Evolutionary conservation across 2,888 invertebrate species (phyloP).

Genomic region (Mechanitis mazaeus): DNA sequence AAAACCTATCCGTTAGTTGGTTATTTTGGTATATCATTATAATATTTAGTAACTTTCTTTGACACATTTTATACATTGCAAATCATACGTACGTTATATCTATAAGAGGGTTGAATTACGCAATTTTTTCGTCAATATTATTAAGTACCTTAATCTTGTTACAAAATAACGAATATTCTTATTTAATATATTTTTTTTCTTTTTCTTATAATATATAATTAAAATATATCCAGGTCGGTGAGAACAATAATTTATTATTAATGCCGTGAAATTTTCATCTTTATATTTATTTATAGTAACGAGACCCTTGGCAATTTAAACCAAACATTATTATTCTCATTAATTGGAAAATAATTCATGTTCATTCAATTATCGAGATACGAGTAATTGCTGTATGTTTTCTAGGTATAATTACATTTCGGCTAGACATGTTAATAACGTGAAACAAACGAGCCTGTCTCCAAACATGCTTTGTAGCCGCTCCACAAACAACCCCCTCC

Average conservation of each 20-base stretch:
- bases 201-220: no score
- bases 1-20: no score
- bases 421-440: slow-evolving; percentile 43
- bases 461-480: slow-evolving; percentile 59
- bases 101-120: no score
- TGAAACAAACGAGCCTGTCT: slow-evolving; percentile 58
- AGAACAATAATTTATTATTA: not conserved
- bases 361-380: slow-evolving; percentile 11
- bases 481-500: slow-evolving; percentile 47
- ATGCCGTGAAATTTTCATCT: not conserved
- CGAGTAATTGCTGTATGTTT: slow-evolving; percentile 24
- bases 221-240: no score
- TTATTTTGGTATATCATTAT: no score
- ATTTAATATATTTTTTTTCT: no score
- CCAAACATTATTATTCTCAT: slow-evolving; percentile 5
- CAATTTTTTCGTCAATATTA: no score
- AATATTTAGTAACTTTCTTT: no score
- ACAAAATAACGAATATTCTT: no score
- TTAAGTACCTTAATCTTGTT: no score
- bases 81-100: no score
- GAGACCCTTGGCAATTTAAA: not conserved
- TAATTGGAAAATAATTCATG: slow-evolving; percentile 4
- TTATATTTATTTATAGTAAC: not conserved
- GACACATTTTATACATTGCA: no score
- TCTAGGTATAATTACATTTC: slow-evolving; percentile 12